These are phyloP conservation scores for Stomatorhinus walkeri DNA, from an alignment of 2,797 vertebrate species.

Conservation along the genomic window DNA sequence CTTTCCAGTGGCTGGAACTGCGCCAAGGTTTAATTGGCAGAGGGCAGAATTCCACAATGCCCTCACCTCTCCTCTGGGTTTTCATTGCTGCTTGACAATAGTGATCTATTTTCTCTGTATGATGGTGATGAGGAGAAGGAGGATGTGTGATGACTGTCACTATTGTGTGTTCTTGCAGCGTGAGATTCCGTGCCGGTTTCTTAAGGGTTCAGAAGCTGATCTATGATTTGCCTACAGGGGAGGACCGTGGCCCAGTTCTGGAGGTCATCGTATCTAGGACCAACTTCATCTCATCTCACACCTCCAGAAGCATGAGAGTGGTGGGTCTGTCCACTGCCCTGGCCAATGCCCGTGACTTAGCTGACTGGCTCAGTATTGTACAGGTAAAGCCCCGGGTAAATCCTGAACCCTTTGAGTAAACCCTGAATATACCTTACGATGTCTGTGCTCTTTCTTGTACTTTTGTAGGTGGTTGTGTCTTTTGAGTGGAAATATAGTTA, in stretches of 20 bases:
- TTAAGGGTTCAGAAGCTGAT: background rate
- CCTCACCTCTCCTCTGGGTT: background rate
- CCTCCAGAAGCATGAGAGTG: slow-evolving; percentile 77
- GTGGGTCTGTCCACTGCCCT: slow-evolving; percentile 94
- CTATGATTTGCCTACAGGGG: slow-evolving; percentile 60
- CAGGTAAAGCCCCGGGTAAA: slow-evolving; percentile 62
- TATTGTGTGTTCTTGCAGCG: background rate
- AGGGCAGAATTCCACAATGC: background rate
- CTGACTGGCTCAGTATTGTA: slow-evolving; percentile 89
- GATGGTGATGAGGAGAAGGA: background rate
- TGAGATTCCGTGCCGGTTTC: background rate
- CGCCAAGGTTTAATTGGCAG: background rate
- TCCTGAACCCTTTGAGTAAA: background rate
- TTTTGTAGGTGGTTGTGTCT: background rate
- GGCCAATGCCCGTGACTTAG: slow-evolving; percentile 93
- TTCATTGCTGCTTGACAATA: background rate
- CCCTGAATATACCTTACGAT: background rate
- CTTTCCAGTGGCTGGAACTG: background rate
- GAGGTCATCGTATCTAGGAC: slow-evolving; percentile 97
- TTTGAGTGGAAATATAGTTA: background rate
- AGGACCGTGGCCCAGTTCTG: slow-evolving; percentile 91
- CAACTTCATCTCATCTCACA: slow-evolving; percentile 98
- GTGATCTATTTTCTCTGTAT: background rate
- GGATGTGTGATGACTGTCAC: background rate
- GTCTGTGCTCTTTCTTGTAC: background rate